Evolutionary conservation across 2,797 vertebrate species (phyloP), one percentile per base, ranked within the genome.

Genomic region (Vultur gryphus): DNA sequence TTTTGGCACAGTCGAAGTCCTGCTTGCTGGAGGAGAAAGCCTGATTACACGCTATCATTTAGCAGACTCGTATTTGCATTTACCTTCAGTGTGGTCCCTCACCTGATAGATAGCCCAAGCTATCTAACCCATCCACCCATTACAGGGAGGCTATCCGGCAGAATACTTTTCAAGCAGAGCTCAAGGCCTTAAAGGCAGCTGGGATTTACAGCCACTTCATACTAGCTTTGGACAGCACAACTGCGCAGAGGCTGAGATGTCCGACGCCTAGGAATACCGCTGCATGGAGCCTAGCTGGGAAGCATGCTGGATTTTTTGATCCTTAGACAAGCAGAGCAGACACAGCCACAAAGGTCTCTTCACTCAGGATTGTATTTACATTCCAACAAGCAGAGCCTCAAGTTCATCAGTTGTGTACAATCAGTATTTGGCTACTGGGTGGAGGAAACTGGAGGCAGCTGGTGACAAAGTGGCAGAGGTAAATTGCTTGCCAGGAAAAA

Each of bases 401-500:
- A 81, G 65, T 94, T 91, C 18, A 4, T 82, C 80, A 46, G 28
- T 55, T 2, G 2, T n/a, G 26, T 65, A 54, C 65, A 75, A 93
- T 46, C 61, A 52, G 46, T 93, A 85, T 94, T 90, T 94, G 90
- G 82, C 87, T 92, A 94, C 57, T 43, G 84, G 75, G 87, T 89
- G 87, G 91, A 93, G 83, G 77, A 79, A 87, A 83, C 69, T 84
- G 69, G 35, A 91, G 10, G 82, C 55, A 65, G 72, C 29, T 54
- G 49, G 29, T 62, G 35, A 80, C n/a, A 15, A 81, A 89, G 59
- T 35, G 12, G 49, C 43, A 93, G 64, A 77, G 31, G 62, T 71
- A 44, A 71, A 85, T 4, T 66, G 64, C 54, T 94, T 77, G 52
- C 39, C 79, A 82, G 55, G 28, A 70, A 84, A 91, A 77, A 69